phyloP scores from a whole-genome alignment of 2,113 vertebrate genomes.

The Python bivittatus region DNA sequence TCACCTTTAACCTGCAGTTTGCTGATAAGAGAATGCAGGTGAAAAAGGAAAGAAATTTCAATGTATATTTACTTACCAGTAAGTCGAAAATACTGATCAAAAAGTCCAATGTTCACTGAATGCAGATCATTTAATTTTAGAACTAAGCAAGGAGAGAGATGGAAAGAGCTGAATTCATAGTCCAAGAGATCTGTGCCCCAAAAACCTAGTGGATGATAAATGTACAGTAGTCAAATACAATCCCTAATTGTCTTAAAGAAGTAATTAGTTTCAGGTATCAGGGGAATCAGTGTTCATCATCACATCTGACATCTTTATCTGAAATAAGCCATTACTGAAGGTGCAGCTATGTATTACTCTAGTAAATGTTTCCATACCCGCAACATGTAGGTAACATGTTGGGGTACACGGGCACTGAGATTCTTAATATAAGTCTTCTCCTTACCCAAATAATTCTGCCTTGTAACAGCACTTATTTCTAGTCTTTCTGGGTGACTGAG shows the following conservation, averaged over 20 bases:
- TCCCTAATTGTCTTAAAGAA: neutral
- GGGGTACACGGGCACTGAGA: neutral
- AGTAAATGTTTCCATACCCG: neutral
- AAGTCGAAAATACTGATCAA: slow-evolving; percentile 95
- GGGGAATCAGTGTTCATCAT: neutral
- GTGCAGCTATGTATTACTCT: neutral
- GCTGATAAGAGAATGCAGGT: neutral
- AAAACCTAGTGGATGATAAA: slow-evolving; percentile 71
- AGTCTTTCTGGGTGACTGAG: neutral
- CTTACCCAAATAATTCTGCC: no score
- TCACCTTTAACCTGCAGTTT: neutral
- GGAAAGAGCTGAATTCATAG: slow-evolving; percentile 75
- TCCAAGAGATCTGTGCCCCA: slow-evolving; percentile 77
- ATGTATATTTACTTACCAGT: slow-evolving; percentile 78
- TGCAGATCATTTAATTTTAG: slow-evolving; percentile 84
- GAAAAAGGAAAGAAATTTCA: neutral
- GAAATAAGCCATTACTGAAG: neutral
- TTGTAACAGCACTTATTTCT: neutral
- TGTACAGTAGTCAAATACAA: neutral
- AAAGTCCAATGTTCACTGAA: slow-evolving; percentile 92
- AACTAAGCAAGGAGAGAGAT: slow-evolving; percentile 83
- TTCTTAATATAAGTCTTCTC: neutral
- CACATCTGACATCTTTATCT: neutral
- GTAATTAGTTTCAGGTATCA: neutral
- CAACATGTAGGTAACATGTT: neutral